phyloP scores from a whole-genome alignment of 64 coral and sea anemone genomes.

The Stylophora pistillata region DNA sequence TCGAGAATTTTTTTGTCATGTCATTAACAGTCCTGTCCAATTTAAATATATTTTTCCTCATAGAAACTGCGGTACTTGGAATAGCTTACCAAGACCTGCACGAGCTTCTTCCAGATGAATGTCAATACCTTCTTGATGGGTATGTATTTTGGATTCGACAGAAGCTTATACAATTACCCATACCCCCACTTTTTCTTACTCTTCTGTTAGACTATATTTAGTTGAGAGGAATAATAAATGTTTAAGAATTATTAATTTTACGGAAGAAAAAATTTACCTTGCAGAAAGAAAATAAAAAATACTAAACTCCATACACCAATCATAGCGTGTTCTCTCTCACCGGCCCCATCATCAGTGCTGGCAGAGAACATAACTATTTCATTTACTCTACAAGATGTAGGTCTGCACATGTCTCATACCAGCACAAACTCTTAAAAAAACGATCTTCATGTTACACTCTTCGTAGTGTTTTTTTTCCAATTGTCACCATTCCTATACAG shows the following conservation, averaged over 20 bases:
- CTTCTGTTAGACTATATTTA: neutral
- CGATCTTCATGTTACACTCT: neutral
- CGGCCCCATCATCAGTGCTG: neutral
- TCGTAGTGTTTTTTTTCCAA: too few species aligned
- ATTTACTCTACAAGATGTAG: neutral
- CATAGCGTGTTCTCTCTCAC: neutral
- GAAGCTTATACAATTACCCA: too few species aligned
- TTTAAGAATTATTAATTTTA: too few species aligned
- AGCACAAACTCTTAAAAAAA: too few species aligned
- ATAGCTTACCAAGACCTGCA: neutral
- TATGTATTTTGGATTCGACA: neutral
- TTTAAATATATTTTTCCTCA: neutral
- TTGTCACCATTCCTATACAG: too few species aligned
- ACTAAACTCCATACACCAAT: neutral
- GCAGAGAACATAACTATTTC: neutral
- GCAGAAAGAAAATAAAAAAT: neutral
- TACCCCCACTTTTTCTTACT: neutral
- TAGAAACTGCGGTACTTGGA: constrained; percentile 2
- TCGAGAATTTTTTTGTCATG: neutral
- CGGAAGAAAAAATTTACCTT: neutral
- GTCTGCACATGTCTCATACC: neutral
- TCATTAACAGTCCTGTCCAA: neutral
- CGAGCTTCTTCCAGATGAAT: neutral
- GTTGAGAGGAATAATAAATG: too few species aligned
- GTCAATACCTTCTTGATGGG: constrained; percentile 13